Base-by-base conservation (phyloP, 2,113 vertebrate species). In the Orthochromis malagaraziensis region DNA sequence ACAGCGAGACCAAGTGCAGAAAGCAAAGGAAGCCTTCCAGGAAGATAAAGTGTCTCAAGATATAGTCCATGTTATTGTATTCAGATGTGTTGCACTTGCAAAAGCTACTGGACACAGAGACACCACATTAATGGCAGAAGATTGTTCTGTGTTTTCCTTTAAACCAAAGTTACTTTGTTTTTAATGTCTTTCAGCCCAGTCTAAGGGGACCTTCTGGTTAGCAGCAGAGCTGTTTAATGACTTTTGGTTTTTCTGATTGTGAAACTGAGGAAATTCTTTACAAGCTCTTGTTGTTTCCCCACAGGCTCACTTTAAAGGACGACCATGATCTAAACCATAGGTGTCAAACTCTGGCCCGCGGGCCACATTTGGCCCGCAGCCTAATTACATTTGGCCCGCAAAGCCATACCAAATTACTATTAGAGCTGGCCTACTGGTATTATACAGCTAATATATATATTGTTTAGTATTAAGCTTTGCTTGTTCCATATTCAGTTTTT, bases 11-110 rank as follows among this genome's bases (percentile, higher is more conserved):
- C 24, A 24, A n/a, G 58, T 58, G 84, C 87, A 87, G 82, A 68
- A 89, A 91, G 85, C 77, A 79, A 17, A 83, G 86, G 75, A 93
- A 93, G 83, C n/a, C 29, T 57, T 16, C 38, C 90, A 82, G 63
- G 79, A 85, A 49, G 47, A 79, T 7, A 49, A n/a, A 79, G 55
- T 13, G 21, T 13, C 11, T 29, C n/a, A 40, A 87, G 68, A 84
- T 89, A 80, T 42, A 29, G 31, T 55, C 14, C n/a, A 53, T 29
- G 33, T 38, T 38, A 65, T 13, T 65, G 60, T 12, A 65, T n/a
- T 38, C 31, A n/a, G 60, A 65, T 38, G 31, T 47, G 14, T 29
- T 75, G 14, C 9, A 75, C 68, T 47, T 75, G 13, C 40, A 75
- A 29, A 47, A 29, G 9, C 68, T 26, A 26, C 9, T 75, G 38